phyloP scores from a whole-genome alignment of 1,140 invertebrate genomes.

The Acromyrmex echinatior region DNA sequence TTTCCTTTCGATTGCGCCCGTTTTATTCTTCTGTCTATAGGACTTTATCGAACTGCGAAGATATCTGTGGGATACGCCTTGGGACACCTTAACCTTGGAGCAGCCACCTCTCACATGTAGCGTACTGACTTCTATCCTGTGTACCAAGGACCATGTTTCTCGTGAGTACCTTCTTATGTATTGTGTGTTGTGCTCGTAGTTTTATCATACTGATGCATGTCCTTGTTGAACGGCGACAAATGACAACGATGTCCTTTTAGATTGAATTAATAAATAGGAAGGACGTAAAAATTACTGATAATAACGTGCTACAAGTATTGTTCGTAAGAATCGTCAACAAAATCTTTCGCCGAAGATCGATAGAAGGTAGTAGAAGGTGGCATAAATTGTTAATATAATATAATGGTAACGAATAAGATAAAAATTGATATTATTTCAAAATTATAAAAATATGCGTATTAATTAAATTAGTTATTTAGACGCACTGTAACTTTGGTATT shows the following conservation, averaged over 20 bases:
- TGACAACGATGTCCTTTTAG: slow-evolving; percentile 34
- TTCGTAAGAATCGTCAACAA: not conserved
- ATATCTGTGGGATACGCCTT: slow-evolving; percentile 71
- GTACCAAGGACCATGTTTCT: slow-evolving; percentile 24
- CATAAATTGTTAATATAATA: not conserved
- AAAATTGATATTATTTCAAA: not conserved
- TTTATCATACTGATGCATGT: not conserved
- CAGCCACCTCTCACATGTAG: slow-evolving; percentile 66
- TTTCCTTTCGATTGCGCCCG: slow-evolving; percentile 75
- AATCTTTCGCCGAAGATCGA: not conserved
- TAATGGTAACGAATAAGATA: not conserved
- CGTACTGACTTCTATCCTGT: not conserved
- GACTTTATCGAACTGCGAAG: slow-evolving; percentile 72
- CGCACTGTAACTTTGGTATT: not conserved
- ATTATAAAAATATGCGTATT: not conserved
- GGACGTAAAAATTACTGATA: not conserved
- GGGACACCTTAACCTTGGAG: slow-evolving; percentile 74
- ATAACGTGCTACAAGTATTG: not conserved
- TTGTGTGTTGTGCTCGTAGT: not conserved
- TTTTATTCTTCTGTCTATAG: slow-evolving; percentile 62
- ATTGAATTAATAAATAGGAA: slow-evolving; percentile 35
- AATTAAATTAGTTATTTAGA: not conserved
- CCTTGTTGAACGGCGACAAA: not conserved
- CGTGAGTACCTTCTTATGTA: not conserved
- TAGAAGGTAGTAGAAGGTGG: no score